A percentile compares a stretch with the other conserved stretches of the same genome.
phyloP scores from a whole-genome alignment of 1,140 invertebrate genomes.

The Halyomorpha halys region DNA sequence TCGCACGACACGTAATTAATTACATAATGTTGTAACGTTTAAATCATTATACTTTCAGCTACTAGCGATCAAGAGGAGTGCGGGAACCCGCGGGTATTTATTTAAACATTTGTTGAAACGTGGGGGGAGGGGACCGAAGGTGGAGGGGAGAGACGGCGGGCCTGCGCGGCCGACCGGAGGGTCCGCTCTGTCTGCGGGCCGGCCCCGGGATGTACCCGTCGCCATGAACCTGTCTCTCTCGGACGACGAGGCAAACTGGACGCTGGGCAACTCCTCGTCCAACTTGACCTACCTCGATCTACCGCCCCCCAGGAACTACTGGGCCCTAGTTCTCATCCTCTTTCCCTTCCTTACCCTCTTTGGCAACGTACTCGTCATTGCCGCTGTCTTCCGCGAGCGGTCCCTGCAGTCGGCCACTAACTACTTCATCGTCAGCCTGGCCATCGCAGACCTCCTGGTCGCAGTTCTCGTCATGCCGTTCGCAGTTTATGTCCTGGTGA shows the following conservation, averaged over 20 bases:
- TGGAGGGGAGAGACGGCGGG: neutral
- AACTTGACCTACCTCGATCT: neutral
- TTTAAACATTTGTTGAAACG: neutral
- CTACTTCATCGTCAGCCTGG: conserved; percentile 96
- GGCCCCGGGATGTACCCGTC: conserved; percentile 11
- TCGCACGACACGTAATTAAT: too few relatives aligned
- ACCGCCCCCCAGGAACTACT: conserved; percentile 39
- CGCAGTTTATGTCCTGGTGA: conserved; percentile 73
- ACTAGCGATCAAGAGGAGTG: neutral
- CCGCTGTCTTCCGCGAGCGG: conserved; percentile 82
- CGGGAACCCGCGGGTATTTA: neutral
- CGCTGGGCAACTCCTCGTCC: conserved; percentile 7
- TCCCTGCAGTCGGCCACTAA: conserved; percentile 90
- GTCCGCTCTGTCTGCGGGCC: conserved; percentile 7
- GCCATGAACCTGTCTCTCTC: conserved; percentile 3
- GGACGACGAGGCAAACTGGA: neutral
- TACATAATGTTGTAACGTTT: too few relatives aligned
- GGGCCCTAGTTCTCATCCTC: conserved; percentile 73
- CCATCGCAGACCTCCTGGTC: conserved; percentile 92
- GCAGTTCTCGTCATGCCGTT: conserved; percentile 97
- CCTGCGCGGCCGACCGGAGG: neutral
- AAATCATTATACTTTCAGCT: neutral
- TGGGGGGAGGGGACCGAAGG: neutral
- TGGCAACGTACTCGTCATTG: conserved; percentile 91
- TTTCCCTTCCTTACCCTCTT: conserved; percentile 91